Percentiles rank a stretch among this genome's conserved stretches.
Evolutionary conservation across 1,140 invertebrate species (phyloP).

Genomic region (Gonatopus flavifemur): DNA sequence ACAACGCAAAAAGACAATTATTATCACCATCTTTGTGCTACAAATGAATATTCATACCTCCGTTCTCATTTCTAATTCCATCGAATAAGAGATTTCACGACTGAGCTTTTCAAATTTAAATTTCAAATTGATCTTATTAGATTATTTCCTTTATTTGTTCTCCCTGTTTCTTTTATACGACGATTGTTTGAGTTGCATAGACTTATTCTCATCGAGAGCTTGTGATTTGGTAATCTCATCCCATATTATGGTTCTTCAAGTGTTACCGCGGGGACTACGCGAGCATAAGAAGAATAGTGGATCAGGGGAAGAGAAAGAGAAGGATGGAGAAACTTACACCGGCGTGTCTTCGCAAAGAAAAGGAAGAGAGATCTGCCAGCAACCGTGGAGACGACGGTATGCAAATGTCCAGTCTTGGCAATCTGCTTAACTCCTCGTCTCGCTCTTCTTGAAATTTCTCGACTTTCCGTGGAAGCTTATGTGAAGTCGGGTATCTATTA

Average conservation of each 20-base stretch:
- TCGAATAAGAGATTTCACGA: no score
- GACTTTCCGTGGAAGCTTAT: slow-evolving; percentile 45
- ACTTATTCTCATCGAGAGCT: no score
- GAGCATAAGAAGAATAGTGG: slow-evolving; percentile 3
- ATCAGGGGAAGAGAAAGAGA: slow-evolving; percentile 2
- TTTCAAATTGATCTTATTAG: no score
- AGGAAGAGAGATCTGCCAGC: neutral
- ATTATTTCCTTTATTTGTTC: no score
- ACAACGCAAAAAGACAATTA: no score
- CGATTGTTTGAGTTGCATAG: no score
- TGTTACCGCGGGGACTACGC: slow-evolving; percentile 7
- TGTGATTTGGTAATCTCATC: no score
- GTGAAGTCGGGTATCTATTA: slow-evolving; percentile 53
- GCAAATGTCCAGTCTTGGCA: slow-evolving; percentile 49
- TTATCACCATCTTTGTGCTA: no score
- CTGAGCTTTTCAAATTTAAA: no score
- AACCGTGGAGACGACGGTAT: slow-evolving; percentile 31
- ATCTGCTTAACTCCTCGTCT: slow-evolving; percentile 53
- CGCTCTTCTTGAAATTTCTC: slow-evolving; percentile 43
- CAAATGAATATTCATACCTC: no score
- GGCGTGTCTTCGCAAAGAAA: neutral
- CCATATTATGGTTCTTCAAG: slow-evolving; percentile 7
- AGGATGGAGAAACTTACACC: slow-evolving; percentile 3
- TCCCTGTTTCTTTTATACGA: no score
- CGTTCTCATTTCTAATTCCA: no score